Evolutionary conservation across 2,113 vertebrate species (phyloP), one percentile per base, ranked within the genome.

Genomic region (Elaphurus davidianus): DNA sequence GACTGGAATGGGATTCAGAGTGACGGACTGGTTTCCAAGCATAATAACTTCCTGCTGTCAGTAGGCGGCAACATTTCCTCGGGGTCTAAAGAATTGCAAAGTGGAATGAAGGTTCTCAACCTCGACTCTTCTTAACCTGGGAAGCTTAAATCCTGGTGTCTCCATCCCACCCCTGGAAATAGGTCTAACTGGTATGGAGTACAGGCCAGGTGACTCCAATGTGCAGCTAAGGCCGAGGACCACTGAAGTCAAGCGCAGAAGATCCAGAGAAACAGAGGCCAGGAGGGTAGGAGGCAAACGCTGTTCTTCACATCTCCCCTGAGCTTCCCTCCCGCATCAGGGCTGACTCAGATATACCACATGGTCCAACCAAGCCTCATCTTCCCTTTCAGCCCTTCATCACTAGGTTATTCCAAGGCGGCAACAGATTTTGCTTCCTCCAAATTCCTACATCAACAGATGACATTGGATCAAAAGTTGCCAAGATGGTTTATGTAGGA

Each of bases 61-160:
- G 91, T 52, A 93, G 95, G 81, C 93, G 92, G 81, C 96, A 95
- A 91, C 59, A 81, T 97, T 94, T 97, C 95, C 64, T 81, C 5
- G 14, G 30, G 59, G 57, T 85, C 82, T 67, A 87, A 79, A 36
- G 55, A 33, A 87, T 0, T 27, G 21, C 43, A 27, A 87, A 88
- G 12, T 28, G 6, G 19, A 81, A 19, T 14, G 28, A 33, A n/a
- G 19, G 50, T 79, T 90, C 33, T 90, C 36, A 84, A 7, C 36
- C 14, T 7, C 52, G 17, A 28, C 52, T 78, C 2, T 43, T 23
- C 27, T 50, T 7, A 11, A 47, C 15, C 1, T n/a, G 19, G 64
- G 23, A 96, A 87, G 57, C 52, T 52, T 54, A 30, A 89, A 92
- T 33, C 64, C 45, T 43, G 15, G 13, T 19, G 23, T 71, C 28